Conservation (phyloP, 2,797 vertebrate species). For the Loriculus beryllinus region DNA sequence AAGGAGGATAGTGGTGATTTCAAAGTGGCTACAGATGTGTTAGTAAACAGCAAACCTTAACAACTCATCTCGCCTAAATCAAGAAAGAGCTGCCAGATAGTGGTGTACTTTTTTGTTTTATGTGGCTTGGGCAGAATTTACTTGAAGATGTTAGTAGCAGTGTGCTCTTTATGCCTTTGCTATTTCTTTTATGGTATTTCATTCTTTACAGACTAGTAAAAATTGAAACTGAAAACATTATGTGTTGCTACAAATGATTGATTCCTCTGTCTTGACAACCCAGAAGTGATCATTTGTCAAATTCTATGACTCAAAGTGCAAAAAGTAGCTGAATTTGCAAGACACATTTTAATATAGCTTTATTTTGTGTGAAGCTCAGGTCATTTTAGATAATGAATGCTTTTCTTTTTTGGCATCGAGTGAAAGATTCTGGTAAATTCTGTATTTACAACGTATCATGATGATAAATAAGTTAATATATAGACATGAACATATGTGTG, state of each 20-base stretch:
- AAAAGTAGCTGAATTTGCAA: conserved; percentile 15
- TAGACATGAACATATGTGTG: not conserved
- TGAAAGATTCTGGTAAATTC: not conserved
- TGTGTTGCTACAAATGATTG: not conserved
- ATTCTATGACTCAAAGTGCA: not conserved
- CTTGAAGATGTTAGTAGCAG: not conserved
- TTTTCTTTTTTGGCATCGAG: not conserved
- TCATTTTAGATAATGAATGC: not conserved
- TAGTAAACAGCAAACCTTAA: not conserved
- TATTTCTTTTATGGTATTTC: not conserved
- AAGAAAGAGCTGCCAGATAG: not conserved
- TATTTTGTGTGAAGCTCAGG: not conserved
- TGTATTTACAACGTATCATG: not conserved
- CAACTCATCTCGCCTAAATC: not conserved
- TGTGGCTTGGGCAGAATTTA: not conserved
- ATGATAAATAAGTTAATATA: not conserved
- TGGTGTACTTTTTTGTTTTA: not conserved
- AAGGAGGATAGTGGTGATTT: not conserved
- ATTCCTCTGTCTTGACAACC: not conserved
- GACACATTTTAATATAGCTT: not conserved
- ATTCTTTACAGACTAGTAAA: not conserved
- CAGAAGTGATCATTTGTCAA: not conserved
- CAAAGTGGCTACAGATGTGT: not conserved
- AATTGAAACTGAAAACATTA: not conserved
- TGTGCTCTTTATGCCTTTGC: not conserved